Evolutionary conservation across 2,797 vertebrate species (phyloP).

Genomic region (Lepus oiostolus): DNA sequence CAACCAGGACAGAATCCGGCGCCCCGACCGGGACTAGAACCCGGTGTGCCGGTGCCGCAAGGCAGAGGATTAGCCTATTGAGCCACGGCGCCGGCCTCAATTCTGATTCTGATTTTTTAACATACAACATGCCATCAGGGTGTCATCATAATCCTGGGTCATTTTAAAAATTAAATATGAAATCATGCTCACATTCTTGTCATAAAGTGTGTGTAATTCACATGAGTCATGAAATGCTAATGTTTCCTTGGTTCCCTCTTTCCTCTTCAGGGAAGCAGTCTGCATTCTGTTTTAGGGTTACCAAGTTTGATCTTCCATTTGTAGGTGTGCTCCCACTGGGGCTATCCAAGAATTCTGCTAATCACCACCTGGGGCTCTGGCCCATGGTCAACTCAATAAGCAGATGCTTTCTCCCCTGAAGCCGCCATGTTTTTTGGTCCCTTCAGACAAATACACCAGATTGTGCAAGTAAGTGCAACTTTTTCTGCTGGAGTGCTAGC

Average conservation of each 20-base stretch:
- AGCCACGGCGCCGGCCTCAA: too few relatives aligned
- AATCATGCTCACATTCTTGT: not conserved
- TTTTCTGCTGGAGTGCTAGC: not conserved
- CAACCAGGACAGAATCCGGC: too few relatives aligned
- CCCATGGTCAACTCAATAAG: not conserved
- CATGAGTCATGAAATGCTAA: not conserved
- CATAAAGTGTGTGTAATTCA: not conserved
- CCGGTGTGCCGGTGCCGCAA: too few relatives aligned
- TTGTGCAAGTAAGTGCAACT: not conserved
- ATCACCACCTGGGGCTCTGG: not conserved
- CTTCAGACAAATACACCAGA: not conserved
- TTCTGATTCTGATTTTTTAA: not conserved
- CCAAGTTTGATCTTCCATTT: not conserved
- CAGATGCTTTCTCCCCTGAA: not conserved
- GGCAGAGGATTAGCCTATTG: too few relatives aligned
- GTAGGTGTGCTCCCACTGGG: not conserved
- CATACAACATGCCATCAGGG: not conserved
- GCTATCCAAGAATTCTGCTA: not conserved
- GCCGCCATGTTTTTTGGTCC: not conserved
- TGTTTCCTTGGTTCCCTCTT: not conserved
- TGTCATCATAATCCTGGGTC: not conserved
- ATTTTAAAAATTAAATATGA: conserved; percentile 35
- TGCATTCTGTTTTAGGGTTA: not conserved
- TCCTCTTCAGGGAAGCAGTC: not conserved
- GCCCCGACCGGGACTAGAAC: too few relatives aligned